A percentile compares a stretch with the other conserved stretches of the same genome.
Evolutionary conservation across 2,888 invertebrate species (phyloP).

Genomic region (Amblyjoppa fuscipennis): DNA sequence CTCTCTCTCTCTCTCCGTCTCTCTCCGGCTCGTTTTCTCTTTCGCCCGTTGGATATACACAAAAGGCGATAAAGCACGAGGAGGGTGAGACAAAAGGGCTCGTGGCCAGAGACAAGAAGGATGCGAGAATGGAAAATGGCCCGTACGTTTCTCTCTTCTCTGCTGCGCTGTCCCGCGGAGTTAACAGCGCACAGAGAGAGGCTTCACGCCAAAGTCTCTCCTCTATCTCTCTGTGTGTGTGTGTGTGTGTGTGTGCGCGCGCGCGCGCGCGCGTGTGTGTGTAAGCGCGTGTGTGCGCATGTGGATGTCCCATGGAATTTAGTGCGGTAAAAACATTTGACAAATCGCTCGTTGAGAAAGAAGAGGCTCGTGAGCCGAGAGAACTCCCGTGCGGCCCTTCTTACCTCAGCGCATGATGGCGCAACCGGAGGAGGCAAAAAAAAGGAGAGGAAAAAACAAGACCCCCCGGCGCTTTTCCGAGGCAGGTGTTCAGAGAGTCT

Average conservation of each 20-base stretch:
- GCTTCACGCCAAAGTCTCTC: slow-evolving; percentile 28
- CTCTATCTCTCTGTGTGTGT: not conserved
- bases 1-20: slow-evolving; percentile 14
- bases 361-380: slow-evolving; percentile 22
- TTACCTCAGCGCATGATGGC: slow-evolving; percentile 1
- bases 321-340: slow-evolving; percentile 66
- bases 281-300: not conserved
- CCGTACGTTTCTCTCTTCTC: slow-evolving; percentile 36
- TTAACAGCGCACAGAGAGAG: slow-evolving; percentile 27
- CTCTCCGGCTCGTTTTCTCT: not conserved
- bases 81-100: slow-evolving; percentile 52
- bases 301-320: slow-evolving; percentile 50
- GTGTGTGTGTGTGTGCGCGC: not conserved
- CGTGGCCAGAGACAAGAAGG: slow-evolving; percentile 57
- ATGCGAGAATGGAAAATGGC: slow-evolving; percentile 63
- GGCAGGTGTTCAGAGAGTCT: slow-evolving; percentile 43
- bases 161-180: slow-evolving; percentile 32
- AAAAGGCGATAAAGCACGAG: slow-evolving; percentile 59
- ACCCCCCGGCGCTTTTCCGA: slow-evolving; percentile 26
- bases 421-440: slow-evolving; percentile 24
- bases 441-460: not conserved
- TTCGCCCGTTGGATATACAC: slow-evolving; percentile 43
- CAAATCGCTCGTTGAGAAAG: slow-evolving; percentile 62
- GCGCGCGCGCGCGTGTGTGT: too few species aligned
- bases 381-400: slow-evolving; percentile 29